A percentile compares a stretch with the other conserved stretches of the same genome.
phyloP scores from a whole-genome alignment of 2,888 invertebrate species.

The Drosophila affinis region DNA sequence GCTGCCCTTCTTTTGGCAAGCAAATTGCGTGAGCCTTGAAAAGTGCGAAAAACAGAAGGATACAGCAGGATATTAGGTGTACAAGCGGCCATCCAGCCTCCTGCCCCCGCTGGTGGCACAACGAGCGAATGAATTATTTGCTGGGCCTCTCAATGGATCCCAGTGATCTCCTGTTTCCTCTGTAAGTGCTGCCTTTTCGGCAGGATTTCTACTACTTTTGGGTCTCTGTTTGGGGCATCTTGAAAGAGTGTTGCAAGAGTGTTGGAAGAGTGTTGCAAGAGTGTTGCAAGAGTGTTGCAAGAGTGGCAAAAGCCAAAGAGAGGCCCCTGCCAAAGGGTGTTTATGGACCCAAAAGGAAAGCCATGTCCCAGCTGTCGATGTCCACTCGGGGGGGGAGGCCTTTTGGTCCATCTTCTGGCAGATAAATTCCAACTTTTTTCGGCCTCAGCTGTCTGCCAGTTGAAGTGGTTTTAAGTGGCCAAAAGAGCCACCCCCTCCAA shows the following conservation, averaged over 20 bases:
- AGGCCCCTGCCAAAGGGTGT: constrained; percentile 1
- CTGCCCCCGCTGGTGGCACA: constrained; percentile 29
- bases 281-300: neutral
- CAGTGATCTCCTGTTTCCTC: constrained; percentile 1
- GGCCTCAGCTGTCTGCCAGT: constrained; percentile 68
- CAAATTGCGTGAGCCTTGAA: constrained; percentile 77
- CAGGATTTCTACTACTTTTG: constrained; percentile 12
- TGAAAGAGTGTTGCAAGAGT: neutral
- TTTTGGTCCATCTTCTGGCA: neutral
- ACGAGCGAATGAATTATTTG: constrained; percentile 77
- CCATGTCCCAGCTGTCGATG: constrained; percentile 4
- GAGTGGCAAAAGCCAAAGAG: neutral
- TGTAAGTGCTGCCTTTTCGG: neutral
- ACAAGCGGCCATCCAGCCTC: constrained; percentile 18
- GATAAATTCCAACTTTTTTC: constrained; percentile 34
- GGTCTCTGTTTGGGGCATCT: neutral
- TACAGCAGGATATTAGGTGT: constrained; percentile 41
- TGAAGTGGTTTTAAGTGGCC: constrained; percentile 58
- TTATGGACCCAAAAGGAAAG: constrained; percentile 1
- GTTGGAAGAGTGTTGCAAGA: neutral
- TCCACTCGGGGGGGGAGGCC: too few relatives aligned
- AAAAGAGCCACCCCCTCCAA: neutral
- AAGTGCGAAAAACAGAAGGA: constrained; percentile 28
- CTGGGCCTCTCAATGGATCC: constrained; percentile 58
- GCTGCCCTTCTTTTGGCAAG: constrained; percentile 46